Conservation (phyloP, 1,140 invertebrate species). For the Chrysopa pallens region DNA sequence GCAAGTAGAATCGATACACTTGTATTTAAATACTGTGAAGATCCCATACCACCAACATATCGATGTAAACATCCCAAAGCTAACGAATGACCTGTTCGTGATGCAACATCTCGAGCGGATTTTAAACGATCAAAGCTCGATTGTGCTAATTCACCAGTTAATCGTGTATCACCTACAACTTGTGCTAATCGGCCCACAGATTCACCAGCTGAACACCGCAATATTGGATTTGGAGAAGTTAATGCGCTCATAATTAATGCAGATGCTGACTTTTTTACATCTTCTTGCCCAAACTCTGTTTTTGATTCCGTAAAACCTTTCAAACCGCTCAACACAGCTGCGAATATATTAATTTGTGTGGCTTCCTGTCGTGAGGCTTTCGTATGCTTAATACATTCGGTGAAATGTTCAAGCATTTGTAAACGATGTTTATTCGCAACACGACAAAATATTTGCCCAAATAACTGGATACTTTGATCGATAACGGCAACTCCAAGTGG, state of each 20-base stretch:
- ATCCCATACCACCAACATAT: slow-evolving; percentile 80
- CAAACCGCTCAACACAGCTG: slow-evolving; percentile 75
- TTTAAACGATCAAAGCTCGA: slow-evolving; percentile 80
- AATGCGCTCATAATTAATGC: slow-evolving; percentile 66
- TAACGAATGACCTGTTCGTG: slow-evolving; percentile 79
- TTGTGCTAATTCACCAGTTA: slow-evolving; percentile 80
- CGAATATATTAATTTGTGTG: slow-evolving; percentile 93
- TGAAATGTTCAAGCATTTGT: slow-evolving; percentile 94
- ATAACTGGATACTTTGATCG: slow-evolving; percentile 81
- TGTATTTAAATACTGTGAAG: slow-evolving; percentile 80
- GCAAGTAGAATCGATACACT: slow-evolving; percentile 87
- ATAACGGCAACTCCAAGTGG: slow-evolving; percentile 95
- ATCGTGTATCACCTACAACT: slow-evolving; percentile 65
- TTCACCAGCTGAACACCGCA: slow-evolving; percentile 77
- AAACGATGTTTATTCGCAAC: slow-evolving; percentile 90
- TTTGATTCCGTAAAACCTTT: slow-evolving; percentile 80
- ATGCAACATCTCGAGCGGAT: slow-evolving; percentile 71
- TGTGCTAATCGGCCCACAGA: slow-evolving; percentile 78
- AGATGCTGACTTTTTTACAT: slow-evolving; percentile 72
- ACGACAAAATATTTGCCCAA: slow-evolving; percentile 84
- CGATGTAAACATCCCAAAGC: slow-evolving; percentile 83
- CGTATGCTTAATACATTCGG: slow-evolving; percentile 83
- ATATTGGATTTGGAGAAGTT: slow-evolving; percentile 64
- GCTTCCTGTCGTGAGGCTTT: slow-evolving; percentile 86
- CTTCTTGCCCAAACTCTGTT: slow-evolving; percentile 69